Evolutionary conservation across 2,888 invertebrate genomes (phyloP), one percentile per base, ranked within the genome.

Genomic region (Euphydryas editha): DNA sequence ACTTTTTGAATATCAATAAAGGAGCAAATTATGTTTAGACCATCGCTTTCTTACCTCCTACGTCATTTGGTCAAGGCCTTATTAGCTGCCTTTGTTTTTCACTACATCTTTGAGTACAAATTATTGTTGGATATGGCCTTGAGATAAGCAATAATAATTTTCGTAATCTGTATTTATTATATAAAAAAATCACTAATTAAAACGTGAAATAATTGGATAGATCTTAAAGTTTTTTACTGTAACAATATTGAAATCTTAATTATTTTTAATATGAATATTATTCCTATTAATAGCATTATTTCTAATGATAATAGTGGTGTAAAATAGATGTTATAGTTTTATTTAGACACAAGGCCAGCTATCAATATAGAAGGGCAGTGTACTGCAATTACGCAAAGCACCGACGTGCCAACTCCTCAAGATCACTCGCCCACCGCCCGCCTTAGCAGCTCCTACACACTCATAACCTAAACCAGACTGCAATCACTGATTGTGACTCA

Each of bases 371-470:
- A 85, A 86, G 85, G 85, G 84, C 49, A 51, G 49, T 51, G 49
- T 82, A 69, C 70, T 62, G 65, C 65, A 47, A 59, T 85, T 88
- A 82, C 85, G 84, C 84, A 88, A 89, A 79, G 78, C 76, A 75
- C 64, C 36, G 36, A 54, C 54, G 54, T 54, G 73, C 70, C 72
- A 73, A 73, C 75, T 77, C 82, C 85, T 88, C 90, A 89, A 88
- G 88, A 82, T 85, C 86, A 83, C 89, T 85, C 86, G 83, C 89
- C 91, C 83, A 87, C 90, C 74, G 75, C 80, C 68, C 79, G 79
- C 81, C 85, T 82, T 81, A 73, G 75, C 80, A 73, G 79, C 82
- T 78, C 89, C 91, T 84, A 51, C 54, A 36, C 54, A 24, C 8
- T 17, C 36, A 54, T 17, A 17, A 54, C 51, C 21, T 51, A 24